These are phyloP conservation scores for Micropoecilia bifurca DNA, from an alignment of 2,797 vertebrate species.

Conservation along the genomic window DNA sequence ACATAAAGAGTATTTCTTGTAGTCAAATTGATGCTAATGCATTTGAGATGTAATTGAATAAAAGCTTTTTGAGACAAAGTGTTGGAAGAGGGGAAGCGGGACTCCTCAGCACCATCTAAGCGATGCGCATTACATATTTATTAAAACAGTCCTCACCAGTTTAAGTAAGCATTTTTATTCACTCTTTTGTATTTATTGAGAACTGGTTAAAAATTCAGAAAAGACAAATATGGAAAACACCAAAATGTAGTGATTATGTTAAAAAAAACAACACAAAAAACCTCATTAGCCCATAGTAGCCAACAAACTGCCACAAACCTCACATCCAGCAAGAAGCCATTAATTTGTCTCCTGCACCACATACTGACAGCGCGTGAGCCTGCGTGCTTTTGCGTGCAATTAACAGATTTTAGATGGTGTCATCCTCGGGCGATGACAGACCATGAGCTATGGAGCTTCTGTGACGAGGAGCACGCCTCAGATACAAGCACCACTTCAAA, in stretches of 20 bases:
- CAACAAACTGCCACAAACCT: not conserved
- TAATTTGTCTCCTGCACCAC: conserved; percentile 32
- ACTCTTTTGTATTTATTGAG: not conserved
- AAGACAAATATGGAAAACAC: conserved; percentile 4
- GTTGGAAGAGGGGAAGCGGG: conserved; percentile 69
- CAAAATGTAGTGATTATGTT: not conserved
- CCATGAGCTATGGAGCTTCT: conserved; percentile 47
- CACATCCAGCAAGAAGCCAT: conserved; percentile 20
- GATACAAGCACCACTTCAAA: conserved; percentile 17
- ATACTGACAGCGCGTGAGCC: conserved; percentile 42
- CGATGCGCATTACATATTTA: conserved; percentile 52
- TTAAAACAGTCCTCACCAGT: conserved; percentile 44
- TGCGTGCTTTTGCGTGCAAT: conserved; percentile 53
- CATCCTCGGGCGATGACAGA: conserved; percentile 66
- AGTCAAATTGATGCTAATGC: conserved; percentile 74
- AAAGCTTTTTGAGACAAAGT: conserved; percentile 70
- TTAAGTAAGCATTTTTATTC: conserved; percentile 16
- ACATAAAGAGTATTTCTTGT: conserved; percentile 54
- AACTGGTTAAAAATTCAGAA: conserved; percentile 12
- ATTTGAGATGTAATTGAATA: conserved; percentile 71
- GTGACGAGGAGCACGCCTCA: conserved; percentile 21
- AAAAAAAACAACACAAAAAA: not conserved
- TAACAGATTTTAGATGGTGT: conserved; percentile 57
- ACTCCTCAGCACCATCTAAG: conserved; percentile 64
- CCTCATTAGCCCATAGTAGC: not conserved